Conservation (phyloP, 2,888 invertebrate genomes). For the Sylvicola fuscatus region DNA sequence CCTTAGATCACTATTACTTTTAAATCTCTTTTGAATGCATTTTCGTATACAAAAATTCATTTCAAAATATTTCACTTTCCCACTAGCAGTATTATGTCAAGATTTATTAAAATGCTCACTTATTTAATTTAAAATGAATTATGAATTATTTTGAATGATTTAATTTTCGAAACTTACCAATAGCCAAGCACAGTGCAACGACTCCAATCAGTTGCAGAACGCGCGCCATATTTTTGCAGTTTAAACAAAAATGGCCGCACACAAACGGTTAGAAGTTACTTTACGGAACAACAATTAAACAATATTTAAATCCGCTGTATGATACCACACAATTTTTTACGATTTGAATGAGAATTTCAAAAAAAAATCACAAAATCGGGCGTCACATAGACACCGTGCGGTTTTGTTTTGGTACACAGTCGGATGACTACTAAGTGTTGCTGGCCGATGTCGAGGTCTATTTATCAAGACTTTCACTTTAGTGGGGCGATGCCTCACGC, state of each 20-base stretch:
- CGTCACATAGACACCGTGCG: conserved; percentile 11
- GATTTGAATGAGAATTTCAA: too few relatives aligned
- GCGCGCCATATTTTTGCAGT: conserved; percentile 17
- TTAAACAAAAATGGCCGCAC: neutral
- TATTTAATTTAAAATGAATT: too few relatives aligned
- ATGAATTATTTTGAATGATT: neutral
- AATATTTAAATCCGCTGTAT: neutral
- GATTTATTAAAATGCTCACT: too few relatives aligned
- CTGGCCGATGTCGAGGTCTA: conserved; percentile 24
- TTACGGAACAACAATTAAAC: neutral
- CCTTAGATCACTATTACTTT: too few relatives aligned
- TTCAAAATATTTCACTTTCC: too few relatives aligned
- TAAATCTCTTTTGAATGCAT: too few relatives aligned
- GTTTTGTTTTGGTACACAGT: conserved; percentile 25
- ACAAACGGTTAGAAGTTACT: neutral
- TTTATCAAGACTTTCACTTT: conserved; percentile 25
- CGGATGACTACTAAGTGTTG: conserved; percentile 28
- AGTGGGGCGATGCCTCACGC: conserved; percentile 13
- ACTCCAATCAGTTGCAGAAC: conserved; percentile 21
- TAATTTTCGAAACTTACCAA: conserved; percentile 16
- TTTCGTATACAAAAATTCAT: too few relatives aligned
- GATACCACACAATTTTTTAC: conserved; percentile 2
- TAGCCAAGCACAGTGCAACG: conserved; percentile 18
- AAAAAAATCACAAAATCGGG: neutral
- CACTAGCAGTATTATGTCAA: too few relatives aligned